Evolutionary conservation across 30 jellyfish, hydroid and myxozoan genomes (phyloP), one percentile per base, ranked within the genome.

Genomic region (Aurelia aurita): DNA sequence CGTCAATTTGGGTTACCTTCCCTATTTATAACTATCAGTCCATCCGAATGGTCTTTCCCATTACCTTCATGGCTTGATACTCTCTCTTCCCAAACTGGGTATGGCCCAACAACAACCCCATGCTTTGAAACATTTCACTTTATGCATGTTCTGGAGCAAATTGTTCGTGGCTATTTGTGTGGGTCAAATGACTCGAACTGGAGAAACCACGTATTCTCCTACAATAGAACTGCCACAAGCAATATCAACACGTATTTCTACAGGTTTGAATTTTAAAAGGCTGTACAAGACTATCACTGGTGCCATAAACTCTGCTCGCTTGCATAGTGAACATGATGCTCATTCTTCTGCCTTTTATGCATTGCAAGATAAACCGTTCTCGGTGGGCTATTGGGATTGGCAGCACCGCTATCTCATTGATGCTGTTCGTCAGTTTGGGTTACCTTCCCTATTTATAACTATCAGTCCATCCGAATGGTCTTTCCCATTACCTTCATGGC

Each of bases 391-490:
- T 43, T 84, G 89, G 94, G 16, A 71, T 1, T 72, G 81, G 82
- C 82, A 69, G 21, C 89, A 84, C 34, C 21, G 60, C 12, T 53
- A 68, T 47, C 94, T 84, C 18, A 51, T 84, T 3, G 75, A 84
- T 58, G 57, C 69, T 27, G 57, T 62, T 11, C 54, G 89, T 19
- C 80, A 55, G 54, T 57, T 10, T 35, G 90, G 89, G 44, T 71
- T 3, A 4, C 89, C 88, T 14, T 28, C 11, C 20, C 60, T 82
- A 0, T 68, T 68, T 26, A 35, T 66, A 15, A 82, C 92, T 5
- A 32, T 32, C 44, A 32, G 44, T 32, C 44, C 44, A 1, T 32
- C 44, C 2, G 44, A 47, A 22, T 82, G 77, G 75, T 28, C 75
- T 35, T 69, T 67, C 0, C 82, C 88, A 1, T 10, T 21, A 21